Evolutionary conservation across 1,140 invertebrate species (phyloP).

Genomic region (Steinernema khuongi): DNA sequence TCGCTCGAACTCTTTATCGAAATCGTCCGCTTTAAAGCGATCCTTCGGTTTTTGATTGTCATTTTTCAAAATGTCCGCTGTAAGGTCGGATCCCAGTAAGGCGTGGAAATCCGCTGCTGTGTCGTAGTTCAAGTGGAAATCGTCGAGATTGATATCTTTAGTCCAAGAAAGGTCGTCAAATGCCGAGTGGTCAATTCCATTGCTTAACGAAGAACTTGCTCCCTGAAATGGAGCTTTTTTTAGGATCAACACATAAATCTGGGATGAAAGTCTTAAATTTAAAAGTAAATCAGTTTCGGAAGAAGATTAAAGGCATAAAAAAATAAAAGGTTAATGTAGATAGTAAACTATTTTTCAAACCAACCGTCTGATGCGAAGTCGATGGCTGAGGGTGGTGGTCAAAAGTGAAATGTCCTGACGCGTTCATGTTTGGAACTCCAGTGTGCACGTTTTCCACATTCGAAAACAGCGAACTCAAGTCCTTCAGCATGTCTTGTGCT

Average conservation of each 20-base stretch:
- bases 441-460: background rate
- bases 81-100: background rate
- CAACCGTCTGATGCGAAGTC: background rate
- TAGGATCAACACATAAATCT: too few relatives aligned
- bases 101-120: background rate
- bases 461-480: background rate
- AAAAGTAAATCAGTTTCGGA: too few relatives aligned
- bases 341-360: too few relatives aligned
- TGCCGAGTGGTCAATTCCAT: background rate
- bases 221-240: too few relatives aligned
- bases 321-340: too few relatives aligned
- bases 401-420: background rate
- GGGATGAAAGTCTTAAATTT: too few relatives aligned
- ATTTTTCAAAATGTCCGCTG: background rate
- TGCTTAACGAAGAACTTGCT: background rate
- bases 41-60: background rate
- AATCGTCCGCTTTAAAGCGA: background rate
- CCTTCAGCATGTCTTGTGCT: background rate
- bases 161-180: constrained; percentile 6
- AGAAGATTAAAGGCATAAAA: too few relatives aligned
- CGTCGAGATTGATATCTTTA: background rate
- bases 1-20: background rate
- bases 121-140: background rate
- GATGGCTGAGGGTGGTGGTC: background rate
- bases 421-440: background rate